These are phyloP conservation scores for Caenorhabditis elegans DNA, from an alignment of 1,140 invertebrate genomes.

Conservation along the genomic window WBcel235 BX284606.5:14033501-14034000, in stretches of 20 bases:
- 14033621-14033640: conserved; percentile 15
- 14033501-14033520: neutral
- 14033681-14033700: too few species aligned
- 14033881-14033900: conserved; percentile 50
- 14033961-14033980: conserved; percentile 43
- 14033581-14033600: neutral
- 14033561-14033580: neutral
- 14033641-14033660: conserved; percentile 4
- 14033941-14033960: conserved; percentile 50
- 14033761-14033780: neutral
- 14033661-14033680: neutral
- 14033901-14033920: conserved; percentile 44
- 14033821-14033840: conserved; percentile 42
- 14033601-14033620: neutral
- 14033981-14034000: conserved; percentile 48
- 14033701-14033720: too few species aligned
- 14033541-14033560: too few species aligned
- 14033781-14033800: neutral
- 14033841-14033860: conserved; percentile 48
- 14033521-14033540: too few species aligned
- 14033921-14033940: conserved; percentile 49
- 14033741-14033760: too few species aligned
- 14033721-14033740: too few species aligned
- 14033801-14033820: conserved; percentile 31
- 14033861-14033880: conserved; percentile 46